Base-by-base conservation (phyloP, 2,888 invertebrate genomes). In the Pecten maximus region DNA sequence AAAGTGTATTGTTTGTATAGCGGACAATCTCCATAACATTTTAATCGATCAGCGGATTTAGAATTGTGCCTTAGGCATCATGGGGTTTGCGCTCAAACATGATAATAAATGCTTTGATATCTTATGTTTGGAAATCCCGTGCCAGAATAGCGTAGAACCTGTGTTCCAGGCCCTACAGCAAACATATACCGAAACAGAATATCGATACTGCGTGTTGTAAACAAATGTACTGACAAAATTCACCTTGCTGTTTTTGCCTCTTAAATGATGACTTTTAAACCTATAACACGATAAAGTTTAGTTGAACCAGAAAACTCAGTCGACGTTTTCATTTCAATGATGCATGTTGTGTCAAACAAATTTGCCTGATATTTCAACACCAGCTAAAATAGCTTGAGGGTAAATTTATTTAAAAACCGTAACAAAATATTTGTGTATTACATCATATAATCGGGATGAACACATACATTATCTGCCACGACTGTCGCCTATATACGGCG, bases 371-470 rank as follows among this genome's bases (percentile, higher is more conserved):
- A 74, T 74, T 74, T 74, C 74, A 74, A 74, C 74, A 74, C 23
- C 35, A 28, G 28, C 74, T 74, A 15, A 74, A 74, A 74, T 28
- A 35, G 74, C 74, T 28, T 74, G 35, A 12, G 35, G 74, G 74
- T 35, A 74, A 74, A 35, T 74, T 74, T 74, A 74, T 74, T 28
- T 74, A 74, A 74, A 74, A 74, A 74, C 35, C 74, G 74, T 74
- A 35, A 74, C 74, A 74, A 74, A 28, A 35, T 35, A 74, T 74
- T 74, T 74, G 74, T 74, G 74, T 74, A 74, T 74, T 74, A 74
- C 74, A 74, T 74, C 74, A 74, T 74, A 74, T 74, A 35, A 74
- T 74, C 74, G 74, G 74, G 74, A 74, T 74, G 74, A 74, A 74
- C 74, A 74, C 74, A 74, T 74, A 74, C 74, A 74, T 74, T 74